Percentiles rank a stretch among this genome's conserved stretches.
phyloP scores from a whole-genome alignment of 2,113 vertebrate genomes.

The Cacatua alba region DNA sequence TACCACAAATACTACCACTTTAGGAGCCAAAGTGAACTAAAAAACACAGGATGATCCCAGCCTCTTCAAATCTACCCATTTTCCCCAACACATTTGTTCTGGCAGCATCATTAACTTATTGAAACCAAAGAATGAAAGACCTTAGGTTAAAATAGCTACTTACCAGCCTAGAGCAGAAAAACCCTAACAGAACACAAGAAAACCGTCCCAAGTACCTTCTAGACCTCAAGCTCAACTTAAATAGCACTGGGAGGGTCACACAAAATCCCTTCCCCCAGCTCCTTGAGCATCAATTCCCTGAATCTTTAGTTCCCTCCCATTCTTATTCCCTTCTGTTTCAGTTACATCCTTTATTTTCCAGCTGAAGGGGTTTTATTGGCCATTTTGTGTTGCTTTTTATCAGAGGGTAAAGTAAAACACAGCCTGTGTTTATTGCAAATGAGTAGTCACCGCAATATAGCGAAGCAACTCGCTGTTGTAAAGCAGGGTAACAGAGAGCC shows the following conservation, averaged over 20 bases:
- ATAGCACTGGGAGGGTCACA: not conserved
- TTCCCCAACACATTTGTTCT: not conserved
- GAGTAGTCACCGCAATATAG: not conserved
- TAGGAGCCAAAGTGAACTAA: not conserved
- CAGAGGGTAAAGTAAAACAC: not conserved
- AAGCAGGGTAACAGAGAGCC: not conserved
- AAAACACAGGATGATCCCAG: not conserved
- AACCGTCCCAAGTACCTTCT: not conserved
- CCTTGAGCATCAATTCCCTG: not conserved
- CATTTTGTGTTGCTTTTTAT: not conserved
- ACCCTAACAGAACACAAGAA: not conserved
- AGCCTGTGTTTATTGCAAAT: not conserved
- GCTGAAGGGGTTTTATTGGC: not conserved
- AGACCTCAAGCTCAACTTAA: not conserved
- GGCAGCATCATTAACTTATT: not conserved
- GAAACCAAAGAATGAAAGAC: rapidly evolving
- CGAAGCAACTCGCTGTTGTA: rapidly evolving
- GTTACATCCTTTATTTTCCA: not conserved
- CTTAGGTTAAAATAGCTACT: rapidly evolving
- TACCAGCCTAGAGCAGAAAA: not conserved
- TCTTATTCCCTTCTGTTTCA: not conserved
- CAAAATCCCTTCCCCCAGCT: not conserved
- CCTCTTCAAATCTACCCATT: not conserved
- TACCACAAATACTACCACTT: rapidly evolving
- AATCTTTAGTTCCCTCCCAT: not conserved